Conservation (phyloP, 2,888 invertebrate species). For the Drosophila rubida region DNA sequence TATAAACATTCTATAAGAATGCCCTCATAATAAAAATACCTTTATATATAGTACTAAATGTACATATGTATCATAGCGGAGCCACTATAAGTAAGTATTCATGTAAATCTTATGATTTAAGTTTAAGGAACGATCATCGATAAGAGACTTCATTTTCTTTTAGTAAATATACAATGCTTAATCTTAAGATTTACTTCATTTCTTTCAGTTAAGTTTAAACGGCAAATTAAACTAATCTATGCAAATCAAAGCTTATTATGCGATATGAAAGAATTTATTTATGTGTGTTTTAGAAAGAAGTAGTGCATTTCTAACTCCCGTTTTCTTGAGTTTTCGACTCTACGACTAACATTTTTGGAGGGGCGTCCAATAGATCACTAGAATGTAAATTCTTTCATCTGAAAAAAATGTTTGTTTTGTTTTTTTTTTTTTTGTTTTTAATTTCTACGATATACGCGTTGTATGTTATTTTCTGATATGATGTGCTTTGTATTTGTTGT, state of each 20-base stretch:
- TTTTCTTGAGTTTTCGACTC: background rate
- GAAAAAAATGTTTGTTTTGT: constrained; percentile 13
- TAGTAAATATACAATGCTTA: constrained; percentile 78
- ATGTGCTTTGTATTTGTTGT: constrained; percentile 58
- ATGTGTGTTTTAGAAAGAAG: background rate
- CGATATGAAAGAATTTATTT: constrained; percentile 16
- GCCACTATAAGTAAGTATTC: constrained; percentile 49
- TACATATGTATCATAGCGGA: constrained; percentile 31
- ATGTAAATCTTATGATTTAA: constrained; percentile 64
- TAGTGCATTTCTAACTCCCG: constrained; percentile 8
- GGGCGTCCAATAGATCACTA: constrained; percentile 27
- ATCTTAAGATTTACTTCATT: constrained; percentile 46
- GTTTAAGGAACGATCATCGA: constrained; percentile 80
- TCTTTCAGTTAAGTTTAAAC: constrained; percentile 28
- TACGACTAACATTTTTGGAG: constrained; percentile 22
- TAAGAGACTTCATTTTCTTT: constrained; percentile 77
- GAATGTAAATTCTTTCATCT: constrained; percentile 6
- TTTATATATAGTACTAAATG: constrained; percentile 50
- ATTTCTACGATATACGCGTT: constrained; percentile 46
- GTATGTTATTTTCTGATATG: constrained; percentile 50
- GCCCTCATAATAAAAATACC: constrained; percentile 73
- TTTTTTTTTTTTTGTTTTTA: too few species aligned
- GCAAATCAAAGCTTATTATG: constrained; percentile 24
- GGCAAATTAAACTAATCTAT: constrained; percentile 17
- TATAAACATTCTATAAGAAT: constrained; percentile 77